Base-by-base conservation (phyloP, 2,888 invertebrate species). In the Agrenia bidenticulata region DNA sequence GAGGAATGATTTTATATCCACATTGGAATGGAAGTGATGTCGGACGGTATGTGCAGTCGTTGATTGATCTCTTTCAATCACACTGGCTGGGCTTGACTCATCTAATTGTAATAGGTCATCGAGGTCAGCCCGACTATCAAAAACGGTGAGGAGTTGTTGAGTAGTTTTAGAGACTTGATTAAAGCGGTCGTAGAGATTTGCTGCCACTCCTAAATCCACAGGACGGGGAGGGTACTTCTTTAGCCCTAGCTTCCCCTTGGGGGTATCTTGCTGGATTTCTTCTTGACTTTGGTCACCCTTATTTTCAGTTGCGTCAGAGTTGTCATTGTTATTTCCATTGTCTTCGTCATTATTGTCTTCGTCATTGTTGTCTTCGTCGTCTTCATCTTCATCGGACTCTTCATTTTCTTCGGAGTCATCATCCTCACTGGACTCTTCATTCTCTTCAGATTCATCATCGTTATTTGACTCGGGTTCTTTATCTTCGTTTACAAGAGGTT, bases 131-230 rank as follows among this genome's bases (percentile, higher is more conserved):
- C 32, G 32, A 32, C 32, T 15, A 4, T 45, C 45, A 5, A 51
- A 51, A 9, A 15, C 51, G 19, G 21, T 51, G 4, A 26, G 2
- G 15, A 13, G 17, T 37, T 50, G 19, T 15, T 53, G 23, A n/a
- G 64, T 62, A 11, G 64, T 39, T 37, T 68, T 68, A n/a, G 68
- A 54, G 23, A 64, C n/a, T 41, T 58, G 41, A 26, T 64, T 51
- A 56, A 68, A 68, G 9, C 64, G 63, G 21, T 68, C 61, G 55
- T 55, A 55, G 1, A 68, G 51, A n/a, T 68, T 58, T 0, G 68
- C 68, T 41, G 64, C 64, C 53, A 68, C 64, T 42, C 68, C 68
- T 1, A 68, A 24, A 23, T 68, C 55, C 9, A 68, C 68, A 7
- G 68, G 68, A 1, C 68, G 39, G 11, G 64, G 64, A n/a, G 53